Conservation (phyloP, 2,888 invertebrate genomes). For the Elmis aenea region DNA sequence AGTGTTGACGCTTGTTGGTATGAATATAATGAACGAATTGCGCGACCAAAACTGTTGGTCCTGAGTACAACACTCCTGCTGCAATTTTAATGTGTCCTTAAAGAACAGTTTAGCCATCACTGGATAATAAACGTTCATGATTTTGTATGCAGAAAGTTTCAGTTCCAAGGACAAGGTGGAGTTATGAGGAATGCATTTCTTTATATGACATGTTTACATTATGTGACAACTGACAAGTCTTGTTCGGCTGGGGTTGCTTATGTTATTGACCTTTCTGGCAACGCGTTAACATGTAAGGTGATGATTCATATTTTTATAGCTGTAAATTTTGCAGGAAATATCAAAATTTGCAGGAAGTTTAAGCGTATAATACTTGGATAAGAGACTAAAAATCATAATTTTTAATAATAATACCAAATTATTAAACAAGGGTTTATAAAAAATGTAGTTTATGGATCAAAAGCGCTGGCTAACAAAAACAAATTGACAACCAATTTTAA, state of each 20-base stretch:
- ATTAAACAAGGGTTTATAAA: too few species aligned
- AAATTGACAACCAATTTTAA: too few species aligned
- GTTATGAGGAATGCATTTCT: conserved; percentile 33
- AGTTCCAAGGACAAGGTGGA: conserved; percentile 32
- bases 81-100: neutral
- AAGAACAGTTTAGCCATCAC: conserved; percentile 18
- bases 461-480: too few species aligned
- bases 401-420: too few species aligned
- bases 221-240: conserved; percentile 23
- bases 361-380: too few species aligned
- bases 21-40: neutral
- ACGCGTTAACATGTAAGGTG: conserved; percentile 12
- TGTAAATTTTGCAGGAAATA: neutral
- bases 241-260: conserved; percentile 14
- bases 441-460: too few species aligned
- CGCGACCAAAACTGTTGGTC: neutral
- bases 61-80: neutral
- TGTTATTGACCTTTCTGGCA: conserved; percentile 19
- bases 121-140: conserved; percentile 18
- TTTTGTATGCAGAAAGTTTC: conserved; percentile 31
- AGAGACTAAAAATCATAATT: too few species aligned
- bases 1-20: conserved; percentile 16
- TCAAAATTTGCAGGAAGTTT: too few species aligned
- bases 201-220: conserved; percentile 29
- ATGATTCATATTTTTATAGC: conserved; percentile 10